phyloP scores from a whole-genome alignment of 2,113 vertebrate genomes.

The Setophaga coronata region DNA sequence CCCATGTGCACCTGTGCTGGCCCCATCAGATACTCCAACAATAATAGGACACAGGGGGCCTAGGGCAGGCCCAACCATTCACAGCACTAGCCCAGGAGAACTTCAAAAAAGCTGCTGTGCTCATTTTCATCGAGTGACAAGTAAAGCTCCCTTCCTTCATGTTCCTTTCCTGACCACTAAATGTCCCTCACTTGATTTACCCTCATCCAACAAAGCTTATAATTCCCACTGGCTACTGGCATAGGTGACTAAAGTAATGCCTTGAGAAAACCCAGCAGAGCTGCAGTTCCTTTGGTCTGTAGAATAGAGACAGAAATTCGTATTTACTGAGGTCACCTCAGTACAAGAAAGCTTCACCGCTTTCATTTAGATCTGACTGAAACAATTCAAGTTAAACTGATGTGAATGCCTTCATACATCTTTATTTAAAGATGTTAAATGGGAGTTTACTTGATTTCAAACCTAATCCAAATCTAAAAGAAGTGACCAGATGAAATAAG shows the following conservation, averaged over 20 bases:
- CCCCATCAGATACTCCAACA: neutral
- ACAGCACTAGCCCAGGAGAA: neutral
- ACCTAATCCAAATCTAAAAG: constrained; percentile 37
- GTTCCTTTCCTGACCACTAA: neutral
- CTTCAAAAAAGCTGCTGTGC: neutral
- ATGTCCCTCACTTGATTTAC: neutral
- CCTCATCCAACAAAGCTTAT: neutral
- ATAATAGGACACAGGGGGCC: neutral
- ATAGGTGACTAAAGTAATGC: neutral
- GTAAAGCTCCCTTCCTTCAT: neutral
- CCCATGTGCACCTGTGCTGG: neutral
- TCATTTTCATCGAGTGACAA: neutral
- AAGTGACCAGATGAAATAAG: constrained; percentile 1
- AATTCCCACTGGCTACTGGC: neutral
- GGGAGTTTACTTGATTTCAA: constrained; percentile 23
- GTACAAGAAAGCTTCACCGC: neutral
- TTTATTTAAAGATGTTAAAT: constrained; percentile 53
- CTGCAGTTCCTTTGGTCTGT: neutral
- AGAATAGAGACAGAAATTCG: neutral
- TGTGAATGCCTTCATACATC: neutral
- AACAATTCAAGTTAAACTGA: constrained; percentile 48
- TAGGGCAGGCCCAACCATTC: neutral
- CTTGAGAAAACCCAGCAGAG: neutral
- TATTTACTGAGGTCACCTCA: constrained; percentile 18
- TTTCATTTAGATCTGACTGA: constrained; percentile 38